Conservation (phyloP, 2,113 vertebrate species). For the Gila orcuttii region DNA sequence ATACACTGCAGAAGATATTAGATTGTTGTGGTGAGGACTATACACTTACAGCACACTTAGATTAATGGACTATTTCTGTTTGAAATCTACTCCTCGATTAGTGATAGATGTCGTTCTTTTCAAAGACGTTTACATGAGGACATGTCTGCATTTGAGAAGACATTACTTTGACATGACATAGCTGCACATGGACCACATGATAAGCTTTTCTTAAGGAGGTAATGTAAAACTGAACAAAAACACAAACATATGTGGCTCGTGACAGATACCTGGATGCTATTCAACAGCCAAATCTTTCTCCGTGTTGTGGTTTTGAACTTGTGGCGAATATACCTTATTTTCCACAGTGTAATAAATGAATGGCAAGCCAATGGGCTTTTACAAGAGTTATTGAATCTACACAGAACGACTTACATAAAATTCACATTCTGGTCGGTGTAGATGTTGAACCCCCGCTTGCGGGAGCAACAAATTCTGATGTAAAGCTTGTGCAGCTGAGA, state of each 20-base stretch:
- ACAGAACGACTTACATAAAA: conserved; percentile 45
- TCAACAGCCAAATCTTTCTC: conserved; percentile 46
- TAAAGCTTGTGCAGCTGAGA: conserved; percentile 41
- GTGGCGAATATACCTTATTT: conserved; percentile 51
- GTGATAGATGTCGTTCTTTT: conserved; percentile 22
- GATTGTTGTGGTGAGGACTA: conserved; percentile 17
- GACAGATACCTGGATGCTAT: conserved; percentile 54
- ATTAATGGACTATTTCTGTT: conserved; percentile 15
- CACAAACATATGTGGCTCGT: conserved; percentile 50
- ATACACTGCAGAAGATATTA: conserved; percentile 26
- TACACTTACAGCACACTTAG: conserved; percentile 11
- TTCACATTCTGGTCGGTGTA: conserved; percentile 32
- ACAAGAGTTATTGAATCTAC: conserved; percentile 46
- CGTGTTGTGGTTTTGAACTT: conserved; percentile 50
- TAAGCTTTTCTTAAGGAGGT: conserved; percentile 41
- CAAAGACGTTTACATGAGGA: conserved; percentile 44
- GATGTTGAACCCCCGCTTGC: conserved; percentile 35
- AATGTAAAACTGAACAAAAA: conserved; percentile 54
- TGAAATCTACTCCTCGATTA: background rate
- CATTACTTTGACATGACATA: conserved; percentile 59
- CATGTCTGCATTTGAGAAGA: conserved; percentile 46
- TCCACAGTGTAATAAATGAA: conserved; percentile 40
- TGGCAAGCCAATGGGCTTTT: conserved; percentile 32
- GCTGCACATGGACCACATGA: conserved; percentile 48
- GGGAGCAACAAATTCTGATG: conserved; percentile 40